A percentile compares a stretch with the other conserved stretches of the same genome.
These are phyloP conservation scores for Telmatochromis brichardi DNA, from an alignment of 2,113 vertebrate species.

Conservation along the genomic window DNA sequence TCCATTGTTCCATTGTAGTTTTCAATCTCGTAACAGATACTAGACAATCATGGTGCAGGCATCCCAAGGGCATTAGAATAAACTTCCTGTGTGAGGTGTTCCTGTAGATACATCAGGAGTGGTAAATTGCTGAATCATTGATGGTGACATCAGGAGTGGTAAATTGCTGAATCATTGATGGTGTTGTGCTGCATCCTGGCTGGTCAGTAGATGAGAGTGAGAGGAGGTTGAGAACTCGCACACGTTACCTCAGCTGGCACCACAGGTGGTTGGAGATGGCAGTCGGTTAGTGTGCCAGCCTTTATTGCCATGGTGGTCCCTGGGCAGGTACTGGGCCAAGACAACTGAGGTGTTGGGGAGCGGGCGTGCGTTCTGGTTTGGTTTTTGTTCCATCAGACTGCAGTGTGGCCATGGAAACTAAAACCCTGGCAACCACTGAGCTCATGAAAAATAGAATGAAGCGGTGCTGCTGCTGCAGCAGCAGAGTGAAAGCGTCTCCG, in stretches of 20 bases:
- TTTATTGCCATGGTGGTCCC: neutral
- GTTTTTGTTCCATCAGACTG: constrained; percentile 62
- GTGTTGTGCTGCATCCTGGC: neutral
- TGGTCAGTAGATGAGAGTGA: neutral
- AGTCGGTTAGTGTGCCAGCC: neutral
- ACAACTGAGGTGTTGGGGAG: neutral
- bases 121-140: neutral
- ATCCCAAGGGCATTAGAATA: neutral
- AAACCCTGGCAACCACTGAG: constrained; percentile 60
- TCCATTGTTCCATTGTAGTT: neutral
- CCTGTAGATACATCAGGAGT: neutral
- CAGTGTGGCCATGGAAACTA: constrained; percentile 64
- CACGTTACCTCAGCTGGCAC: neutral
- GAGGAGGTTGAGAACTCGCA: neutral
- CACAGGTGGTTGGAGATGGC: neutral
- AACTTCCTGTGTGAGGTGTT: constrained; percentile 2
- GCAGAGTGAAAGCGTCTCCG: constrained; percentile 6
- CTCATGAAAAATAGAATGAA: constrained; percentile 54
- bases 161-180: neutral
- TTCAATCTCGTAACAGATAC: neutral
- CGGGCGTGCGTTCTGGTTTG: neutral
- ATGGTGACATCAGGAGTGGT: neutral
- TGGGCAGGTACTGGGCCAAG: neutral
- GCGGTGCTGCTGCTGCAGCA: neutral
- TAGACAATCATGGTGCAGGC: neutral